Evolutionary conservation across 2,797 vertebrate species (phyloP), one percentile per base, ranked within the genome.

Genomic region (Hybognathus amarus): DNA sequence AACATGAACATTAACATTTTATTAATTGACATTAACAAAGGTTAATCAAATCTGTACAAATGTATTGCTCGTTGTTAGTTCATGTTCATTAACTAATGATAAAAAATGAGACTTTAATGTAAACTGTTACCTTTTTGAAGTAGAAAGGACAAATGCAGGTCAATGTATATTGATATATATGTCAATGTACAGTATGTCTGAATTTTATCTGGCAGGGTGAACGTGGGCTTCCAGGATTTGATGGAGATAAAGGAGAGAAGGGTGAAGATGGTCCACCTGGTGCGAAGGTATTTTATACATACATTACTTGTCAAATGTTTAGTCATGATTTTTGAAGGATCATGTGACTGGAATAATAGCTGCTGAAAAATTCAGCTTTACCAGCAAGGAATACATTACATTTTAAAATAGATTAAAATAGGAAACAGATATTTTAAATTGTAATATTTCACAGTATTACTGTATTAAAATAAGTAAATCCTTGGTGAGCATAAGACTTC

Each of bases 161-260:
- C 36, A 40, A 50, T 54, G 47, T 47, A 47, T 47, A 2, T 75
- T 22, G 17, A 13, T 24, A 27, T 22, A 45, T 17, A 9, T 36
- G 40, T 3, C 56, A 59, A 2, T 36, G 27, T 1, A 13, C 42
- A 45, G 42, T 22, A 24, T 71, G 67, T 78, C 15, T 30, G 20
- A 68, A 27, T 75, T 86, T 10, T 79, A 68, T 79, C 4, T 89
- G 89, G 27, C 85, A 98, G 97, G 97, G 97, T 2, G 94, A 95
- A 27, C 92, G 70, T 80, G 97, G 97, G 0, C 91, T 89, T 6
- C 94, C 96, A 0, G 97, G 97, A 2, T 98, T 97, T 90, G 97
- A 98, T 0, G 97, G 97, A 4, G 97, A 98, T 92, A 98, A 98
- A 94, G 97, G 97, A 42, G 97, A 98, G 88, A 98, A 98, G 89